Evolutionary conservation across 2,888 invertebrate species (phyloP).

Genomic region (Cancer borealis): DNA sequence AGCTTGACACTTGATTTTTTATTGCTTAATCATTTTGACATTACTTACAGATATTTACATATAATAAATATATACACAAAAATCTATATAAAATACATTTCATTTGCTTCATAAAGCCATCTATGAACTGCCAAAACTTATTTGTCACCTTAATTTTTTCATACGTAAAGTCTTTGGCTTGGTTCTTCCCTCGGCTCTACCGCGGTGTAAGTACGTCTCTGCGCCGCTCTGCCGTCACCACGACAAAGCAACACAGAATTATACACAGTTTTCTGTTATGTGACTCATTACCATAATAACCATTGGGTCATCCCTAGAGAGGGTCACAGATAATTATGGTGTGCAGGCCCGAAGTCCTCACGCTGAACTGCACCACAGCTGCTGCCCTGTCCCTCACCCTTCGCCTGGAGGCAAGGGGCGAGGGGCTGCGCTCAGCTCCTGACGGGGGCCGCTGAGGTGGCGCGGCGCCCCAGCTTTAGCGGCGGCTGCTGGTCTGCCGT

Average conservation of each 20-base stretch:
- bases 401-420: neutral
- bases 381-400: neutral
- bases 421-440: conserved; percentile 28
- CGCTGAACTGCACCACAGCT: neutral
- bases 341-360: conserved; percentile 30
- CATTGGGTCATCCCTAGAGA: conserved; percentile 68
- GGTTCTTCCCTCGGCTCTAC: conserved; percentile 57
- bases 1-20: conserved; percentile 72
- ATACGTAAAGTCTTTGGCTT: conserved; percentile 73
- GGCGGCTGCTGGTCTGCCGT: conserved; percentile 48
- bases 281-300: conserved; percentile 70
- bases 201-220: conserved; percentile 58
- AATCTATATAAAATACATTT: conserved; percentile 74
- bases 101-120: conserved; percentile 75
- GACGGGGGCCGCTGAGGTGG: conserved; percentile 62
- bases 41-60: conserved; percentile 76
- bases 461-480: conserved; percentile 53
- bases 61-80: conserved; percentile 76
- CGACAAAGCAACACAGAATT: conserved; percentile 25
- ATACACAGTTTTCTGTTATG: conserved; percentile 36
- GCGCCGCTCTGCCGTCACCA: neutral
- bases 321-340: conserved; percentile 70
- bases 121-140: conserved; percentile 68
- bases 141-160: conserved; percentile 68
- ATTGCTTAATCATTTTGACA: conserved; percentile 73